Conservation (phyloP, 2,888 invertebrate species). For the Orthonevra nobilis region DNA sequence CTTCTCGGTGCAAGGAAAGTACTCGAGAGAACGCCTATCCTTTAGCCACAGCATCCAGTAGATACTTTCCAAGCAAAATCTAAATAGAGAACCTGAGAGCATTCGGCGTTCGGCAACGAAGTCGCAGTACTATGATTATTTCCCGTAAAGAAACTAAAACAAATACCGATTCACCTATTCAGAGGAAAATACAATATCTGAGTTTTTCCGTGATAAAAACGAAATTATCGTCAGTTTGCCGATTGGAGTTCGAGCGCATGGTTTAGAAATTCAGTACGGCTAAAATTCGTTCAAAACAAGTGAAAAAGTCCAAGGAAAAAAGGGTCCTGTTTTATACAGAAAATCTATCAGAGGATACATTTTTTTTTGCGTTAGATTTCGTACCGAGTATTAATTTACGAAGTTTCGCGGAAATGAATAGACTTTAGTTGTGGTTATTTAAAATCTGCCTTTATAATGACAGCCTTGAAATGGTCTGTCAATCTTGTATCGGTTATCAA, state of each 20-base stretch:
- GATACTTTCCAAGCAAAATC: too few relatives aligned
- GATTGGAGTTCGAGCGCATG: conserved; percentile 67
- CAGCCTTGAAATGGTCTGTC: not conserved
- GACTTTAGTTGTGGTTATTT: too few relatives aligned
- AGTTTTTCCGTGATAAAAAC: conserved; percentile 57
- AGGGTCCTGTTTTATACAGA: conserved; percentile 7
- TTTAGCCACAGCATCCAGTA: conserved; percentile 20
- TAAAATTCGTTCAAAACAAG: conserved; percentile 12
- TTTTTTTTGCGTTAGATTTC: conserved; percentile 11
- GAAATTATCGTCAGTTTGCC: conserved; percentile 62
- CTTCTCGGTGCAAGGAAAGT: too few relatives aligned
- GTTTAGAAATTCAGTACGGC: conserved; percentile 47
- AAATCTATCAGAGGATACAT: conserved; percentile 12
- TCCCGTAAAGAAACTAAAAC: conserved; percentile 8
- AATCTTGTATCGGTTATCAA: not conserved
- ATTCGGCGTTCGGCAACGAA: conserved; percentile 29
- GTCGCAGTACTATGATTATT: conserved; percentile 27
- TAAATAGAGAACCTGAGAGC: too few relatives aligned
- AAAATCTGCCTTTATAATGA: too few relatives aligned
- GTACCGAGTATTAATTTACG: not conserved
- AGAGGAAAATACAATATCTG: conserved; percentile 18
- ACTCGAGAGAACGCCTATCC: not conserved
- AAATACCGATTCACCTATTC: conserved; percentile 10
- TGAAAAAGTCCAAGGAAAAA: conserved; percentile 13
- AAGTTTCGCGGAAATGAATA: too few relatives aligned